Conservation (phyloP, 2,113 vertebrate genomes). For the Scolopax mira region DNA sequence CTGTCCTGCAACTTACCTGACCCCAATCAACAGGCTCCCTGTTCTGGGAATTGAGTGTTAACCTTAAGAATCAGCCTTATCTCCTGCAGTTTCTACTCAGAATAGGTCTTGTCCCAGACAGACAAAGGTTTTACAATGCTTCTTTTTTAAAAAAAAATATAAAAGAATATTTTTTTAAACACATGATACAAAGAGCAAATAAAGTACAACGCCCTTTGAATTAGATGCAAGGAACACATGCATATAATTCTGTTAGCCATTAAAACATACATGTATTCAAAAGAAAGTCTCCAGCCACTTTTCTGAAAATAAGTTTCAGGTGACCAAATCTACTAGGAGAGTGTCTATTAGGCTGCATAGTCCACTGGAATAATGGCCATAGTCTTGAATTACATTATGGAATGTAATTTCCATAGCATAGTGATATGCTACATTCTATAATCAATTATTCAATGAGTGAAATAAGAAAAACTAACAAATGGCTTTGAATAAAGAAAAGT, state of each 20-base stretch:
- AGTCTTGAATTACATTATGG: not conserved
- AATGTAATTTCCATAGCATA: not conserved
- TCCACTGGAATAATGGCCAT: not conserved
- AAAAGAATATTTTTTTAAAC: too few species aligned
- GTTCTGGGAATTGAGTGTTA: not conserved
- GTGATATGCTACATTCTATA: not conserved
- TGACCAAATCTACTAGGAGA: not conserved
- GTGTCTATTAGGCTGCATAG: not conserved
- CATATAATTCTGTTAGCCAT: not conserved
- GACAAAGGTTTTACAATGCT: not conserved
- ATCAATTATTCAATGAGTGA: not conserved
- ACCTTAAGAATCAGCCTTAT: not conserved
- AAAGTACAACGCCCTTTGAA: not conserved
- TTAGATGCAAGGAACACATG: not conserved
- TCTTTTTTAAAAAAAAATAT: not conserved
- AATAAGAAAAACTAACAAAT: not conserved
- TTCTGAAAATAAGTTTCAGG: not conserved
- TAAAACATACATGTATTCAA: not conserved
- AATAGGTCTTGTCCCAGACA: not conserved
- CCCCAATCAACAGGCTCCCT: not conserved
- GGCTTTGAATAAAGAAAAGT: not conserved
- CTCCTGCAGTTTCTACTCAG: not conserved
- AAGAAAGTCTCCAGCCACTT: not conserved
- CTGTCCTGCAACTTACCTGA: not conserved
- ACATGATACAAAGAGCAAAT: not conserved